Conservation (phyloP, 2,888 invertebrate species). For the Orthosia cruda region DNA sequence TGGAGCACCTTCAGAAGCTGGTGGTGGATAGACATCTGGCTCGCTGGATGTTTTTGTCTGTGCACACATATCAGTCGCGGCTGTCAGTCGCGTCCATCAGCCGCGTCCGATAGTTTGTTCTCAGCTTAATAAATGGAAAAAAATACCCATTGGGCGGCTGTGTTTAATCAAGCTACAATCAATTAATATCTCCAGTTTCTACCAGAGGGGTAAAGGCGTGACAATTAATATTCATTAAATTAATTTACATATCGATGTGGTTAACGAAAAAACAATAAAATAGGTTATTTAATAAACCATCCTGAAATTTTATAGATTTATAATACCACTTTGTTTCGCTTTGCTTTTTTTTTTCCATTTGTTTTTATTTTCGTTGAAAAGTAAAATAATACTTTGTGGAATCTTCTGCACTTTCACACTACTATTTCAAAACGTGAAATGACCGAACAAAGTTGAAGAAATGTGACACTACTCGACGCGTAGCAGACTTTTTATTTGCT, state of each 20-base stretch:
- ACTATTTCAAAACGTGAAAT: conserved; percentile 9
- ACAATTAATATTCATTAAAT: conserved; percentile 58
- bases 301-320: not conserved
- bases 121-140: conserved; percentile 12
- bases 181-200: conserved; percentile 32
- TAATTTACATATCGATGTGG: conserved; percentile 48
- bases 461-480: conserved; percentile 6
- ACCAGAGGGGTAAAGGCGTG: conserved; percentile 28
- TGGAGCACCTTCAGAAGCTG: too few relatives aligned
- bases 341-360: not conserved
- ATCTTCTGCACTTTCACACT: not conserved
- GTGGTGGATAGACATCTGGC: too few relatives aligned
- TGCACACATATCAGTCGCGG: too few relatives aligned
- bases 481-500: conserved; percentile 28
- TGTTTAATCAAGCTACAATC: conserved; percentile 25
- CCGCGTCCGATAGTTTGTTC: not conserved
- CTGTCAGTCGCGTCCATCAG: too few relatives aligned
- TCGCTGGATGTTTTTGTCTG: too few relatives aligned
- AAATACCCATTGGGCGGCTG: not conserved
- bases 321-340: not conserved
- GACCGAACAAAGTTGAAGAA: conserved; percentile 6
- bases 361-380: not conserved
- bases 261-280: conserved; percentile 32
- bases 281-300: not conserved
- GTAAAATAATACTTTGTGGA: not conserved